phyloP scores from a whole-genome alignment of 2,797 vertebrate genomes.

The Bovichtus diacanthus region DNA sequence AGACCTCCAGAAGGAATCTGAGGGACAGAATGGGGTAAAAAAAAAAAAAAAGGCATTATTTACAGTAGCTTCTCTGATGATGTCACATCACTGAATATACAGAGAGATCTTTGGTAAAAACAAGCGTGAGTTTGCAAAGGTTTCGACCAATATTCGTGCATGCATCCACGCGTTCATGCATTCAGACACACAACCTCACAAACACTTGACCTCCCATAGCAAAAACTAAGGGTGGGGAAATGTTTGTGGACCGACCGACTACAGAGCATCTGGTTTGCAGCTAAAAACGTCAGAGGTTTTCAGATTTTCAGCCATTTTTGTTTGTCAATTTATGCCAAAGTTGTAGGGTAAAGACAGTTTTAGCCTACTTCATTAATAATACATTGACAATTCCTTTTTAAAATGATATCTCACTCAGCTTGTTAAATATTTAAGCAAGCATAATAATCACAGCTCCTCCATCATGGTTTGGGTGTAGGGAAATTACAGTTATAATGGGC shows the following conservation, averaged over 20 bases:
- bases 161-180: no score
- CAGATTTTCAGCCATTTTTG: not conserved
- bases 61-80: constrained; percentile 1
- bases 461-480: not conserved
- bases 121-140: no score
- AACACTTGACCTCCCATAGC: no score
- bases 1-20: constrained; percentile 96
- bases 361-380: not conserved
- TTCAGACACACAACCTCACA: no score
- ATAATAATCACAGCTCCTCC: constrained; percentile 5
- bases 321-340: not conserved
- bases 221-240: no score
- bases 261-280: no score
- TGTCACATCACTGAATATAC: not conserved
- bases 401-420: not conserved
- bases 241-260: no score
- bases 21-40: not conserved
- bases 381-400: not conserved
- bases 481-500: not conserved
- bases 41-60: not conserved
- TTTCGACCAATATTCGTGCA: no score
- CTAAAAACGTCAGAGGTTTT: not conserved
- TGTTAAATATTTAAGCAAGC: constrained; percentile 21
- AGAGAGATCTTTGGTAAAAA: not conserved
- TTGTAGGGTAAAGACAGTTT: not conserved